phyloP scores from a whole-genome alignment of 1,140 invertebrate species.

The Drosophila arizonae region DNA sequence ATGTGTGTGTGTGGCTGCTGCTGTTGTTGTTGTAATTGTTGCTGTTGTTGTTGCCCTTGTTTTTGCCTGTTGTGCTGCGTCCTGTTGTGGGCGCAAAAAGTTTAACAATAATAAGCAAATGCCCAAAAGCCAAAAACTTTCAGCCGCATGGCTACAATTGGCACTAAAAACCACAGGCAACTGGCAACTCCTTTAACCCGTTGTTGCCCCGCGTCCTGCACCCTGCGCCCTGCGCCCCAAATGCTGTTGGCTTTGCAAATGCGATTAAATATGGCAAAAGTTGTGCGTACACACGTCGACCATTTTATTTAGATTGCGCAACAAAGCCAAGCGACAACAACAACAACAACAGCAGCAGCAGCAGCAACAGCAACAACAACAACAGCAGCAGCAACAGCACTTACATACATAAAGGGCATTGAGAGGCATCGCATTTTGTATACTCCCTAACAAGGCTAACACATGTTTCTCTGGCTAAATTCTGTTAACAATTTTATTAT shows the following conservation, averaged over 20 bases:
- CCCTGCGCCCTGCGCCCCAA: background rate
- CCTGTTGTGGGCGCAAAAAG: slow-evolving; percentile 70
- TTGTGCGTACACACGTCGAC: slow-evolving; percentile 77
- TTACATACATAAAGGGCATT: slow-evolving; percentile 58
- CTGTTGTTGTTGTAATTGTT: slow-evolving; percentile 7
- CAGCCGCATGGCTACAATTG: slow-evolving; percentile 56
- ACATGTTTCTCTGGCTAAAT: slow-evolving; percentile 74
- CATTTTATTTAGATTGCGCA: slow-evolving; percentile 79
- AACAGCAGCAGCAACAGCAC: slow-evolving; percentile 23
- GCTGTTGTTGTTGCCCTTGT: slow-evolving; percentile 18
- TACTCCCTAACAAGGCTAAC: slow-evolving; percentile 70
- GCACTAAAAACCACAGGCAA: slow-evolving; percentile 41
- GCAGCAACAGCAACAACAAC: slow-evolving; percentile 24
- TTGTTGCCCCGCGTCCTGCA: no score
- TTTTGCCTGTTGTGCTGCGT: slow-evolving; percentile 29
- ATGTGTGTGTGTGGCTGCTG: slow-evolving; percentile 31
- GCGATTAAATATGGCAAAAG: slow-evolving; percentile 80
- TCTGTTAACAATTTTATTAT: slow-evolving; percentile 81
- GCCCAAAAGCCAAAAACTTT: slow-evolving; percentile 64
- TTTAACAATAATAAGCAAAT: slow-evolving; percentile 81
- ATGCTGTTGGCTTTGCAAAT: slow-evolving; percentile 64
- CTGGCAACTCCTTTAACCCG: background rate
- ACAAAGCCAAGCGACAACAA: slow-evolving; percentile 58
- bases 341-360: slow-evolving; percentile 31
- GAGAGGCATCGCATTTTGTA: slow-evolving; percentile 44